Evolutionary conservation across 2,113 vertebrate species (phyloP), one percentile per base, ranked within the genome.

Genomic region (Polypterus senegalus): DNA sequence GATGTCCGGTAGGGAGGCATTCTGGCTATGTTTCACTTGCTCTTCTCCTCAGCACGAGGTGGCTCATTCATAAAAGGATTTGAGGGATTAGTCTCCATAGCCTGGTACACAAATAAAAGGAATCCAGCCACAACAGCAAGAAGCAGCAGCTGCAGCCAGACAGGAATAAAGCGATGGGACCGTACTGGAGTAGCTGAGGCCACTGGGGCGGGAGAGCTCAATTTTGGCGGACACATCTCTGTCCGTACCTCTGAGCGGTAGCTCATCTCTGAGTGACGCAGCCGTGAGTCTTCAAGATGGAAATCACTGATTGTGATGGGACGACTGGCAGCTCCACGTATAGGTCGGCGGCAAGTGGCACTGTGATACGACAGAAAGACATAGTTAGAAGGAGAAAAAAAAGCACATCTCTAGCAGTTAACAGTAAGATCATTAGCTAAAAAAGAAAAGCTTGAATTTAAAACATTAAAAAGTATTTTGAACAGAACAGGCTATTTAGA

Each of bases 121-220:
- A 97, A 93, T 9, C 77, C 74, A 0, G 71, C 83, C 63, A 92
- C 73, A 3, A 83, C 45, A 46, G 83, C 76, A 63, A 93, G 74
- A 44, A 97, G 78, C 71, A 94, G 67, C 63, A 94, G 76, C 88
- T 96, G 93, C 68, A 89, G 83, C 96, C 94, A 98, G 65, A 92
- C 67, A 3, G 89, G 81, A 71, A 89, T 3, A 6, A 76, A 73
- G 44, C 71, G 80, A 61, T 71, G 70, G 0, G 49, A 64, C 51
- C 66, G 69, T 49, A 47, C 62, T 44, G 60, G 71, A 11, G 60
- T 71, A 46, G 67, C 55, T 27, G 75, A 64, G 55, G 73, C 69
- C 0, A 67, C 63, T n/a, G 52, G 3, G 63, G 48, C 9, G 7
- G 43, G 5, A 58, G 56, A 7, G 7, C n/a, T 43, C 27, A 44